Base-by-base conservation (phyloP, 2,797 vertebrate genomes). In the Typhlichthys subterraneus region DNA sequence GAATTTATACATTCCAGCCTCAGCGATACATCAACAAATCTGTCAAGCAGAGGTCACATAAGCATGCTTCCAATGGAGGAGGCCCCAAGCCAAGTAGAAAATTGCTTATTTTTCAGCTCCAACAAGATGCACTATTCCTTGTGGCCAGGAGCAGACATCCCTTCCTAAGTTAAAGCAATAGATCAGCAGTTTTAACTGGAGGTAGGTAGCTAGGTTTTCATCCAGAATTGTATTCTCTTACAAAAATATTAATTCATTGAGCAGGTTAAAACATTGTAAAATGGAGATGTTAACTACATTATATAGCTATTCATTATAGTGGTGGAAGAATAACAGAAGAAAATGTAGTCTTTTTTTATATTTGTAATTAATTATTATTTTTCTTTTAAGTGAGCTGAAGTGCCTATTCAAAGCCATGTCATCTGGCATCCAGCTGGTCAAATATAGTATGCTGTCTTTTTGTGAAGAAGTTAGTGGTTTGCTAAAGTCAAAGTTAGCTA, bases 171-270 rank as follows among this genome's bases (percentile, higher is more conserved):
- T 91, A 89, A 92, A 93, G 84, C 87, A 90, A 92, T 94, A 93
- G 90, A 93, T 94, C 93, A 94, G 82, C 75, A 73, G 67, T 85
- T 93, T 93, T 91, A 93, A 86, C 47, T 48, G 13, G 38, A 42
- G 38, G 2, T 38, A 38, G 9, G 38, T 42, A 42, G 38, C 1
- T 42, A 42, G 38, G 38, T 42, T 42, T 8, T 42, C 9, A 9
- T 42, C 8, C 38, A 42, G 89, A 95, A 94, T 92, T 90, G 91
- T 90, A 93, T 93, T 92, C 83, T 83, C 85, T 88, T 88, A 87
- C 83, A 79, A 87, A 86, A 89, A 82, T 87, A 81, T 84, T 9
- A 29, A 29, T 29, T 29, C 4, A 29, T 29, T 29, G 4, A 29
- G 23, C 23, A 29, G 23, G 23, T 29, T 29, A 42, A 42, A 42